Conservation (phyloP, 1,140 invertebrate species). For the Lutraria rhynchaena region DNA sequence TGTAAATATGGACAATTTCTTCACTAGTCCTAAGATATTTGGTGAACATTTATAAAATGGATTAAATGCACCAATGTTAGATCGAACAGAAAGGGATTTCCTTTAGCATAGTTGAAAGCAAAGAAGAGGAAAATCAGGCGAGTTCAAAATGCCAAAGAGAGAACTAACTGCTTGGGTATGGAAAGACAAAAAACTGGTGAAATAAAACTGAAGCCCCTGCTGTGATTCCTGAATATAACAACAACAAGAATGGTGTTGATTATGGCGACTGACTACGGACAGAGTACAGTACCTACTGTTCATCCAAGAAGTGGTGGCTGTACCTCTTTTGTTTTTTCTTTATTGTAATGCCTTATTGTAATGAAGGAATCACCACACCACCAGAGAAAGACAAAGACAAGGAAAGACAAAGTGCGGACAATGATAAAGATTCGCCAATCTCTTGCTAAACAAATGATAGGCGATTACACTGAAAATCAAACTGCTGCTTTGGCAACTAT, state of each 20-base stretch:
- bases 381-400: background rate
- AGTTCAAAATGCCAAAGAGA: background rate
- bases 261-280: constrained; percentile 41
- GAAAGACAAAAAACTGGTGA: too few species aligned
- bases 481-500: background rate
- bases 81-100: constrained; percentile 6
- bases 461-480: background rate
- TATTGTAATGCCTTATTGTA: constrained; percentile 27
- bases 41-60: background rate
- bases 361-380: constrained; percentile 55
- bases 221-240: background rate
- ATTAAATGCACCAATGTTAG: background rate
- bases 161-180: background rate
- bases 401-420: background rate
- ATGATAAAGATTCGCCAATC: constrained; percentile 19
- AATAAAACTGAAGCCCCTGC: constrained; percentile 11
- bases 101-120: background rate
- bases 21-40: background rate
- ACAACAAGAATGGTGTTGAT: constrained; percentile 42
- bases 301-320: constrained; percentile 49
- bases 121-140: background rate
- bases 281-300: constrained; percentile 29
- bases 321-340: constrained; percentile 57
- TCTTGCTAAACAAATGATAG: constrained; percentile 23
- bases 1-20: too few species aligned